Conservation (phyloP, 2,797 vertebrate species). For the Cirrhinus molitorella region DNA sequence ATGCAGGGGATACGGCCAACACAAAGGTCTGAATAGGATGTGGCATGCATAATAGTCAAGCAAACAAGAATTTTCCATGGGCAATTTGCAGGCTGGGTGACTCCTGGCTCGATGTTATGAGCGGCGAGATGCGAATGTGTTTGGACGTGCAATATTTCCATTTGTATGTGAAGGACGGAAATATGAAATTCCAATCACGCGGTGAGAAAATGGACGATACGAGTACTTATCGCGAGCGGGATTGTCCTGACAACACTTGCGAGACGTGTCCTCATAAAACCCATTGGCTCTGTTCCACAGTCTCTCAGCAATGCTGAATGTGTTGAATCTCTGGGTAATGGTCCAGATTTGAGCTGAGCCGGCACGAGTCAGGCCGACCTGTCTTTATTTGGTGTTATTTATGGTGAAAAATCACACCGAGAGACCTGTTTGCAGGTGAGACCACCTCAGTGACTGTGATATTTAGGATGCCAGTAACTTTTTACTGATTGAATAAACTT, state of each 20-base stretch:
- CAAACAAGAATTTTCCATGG: conserved; percentile 82
- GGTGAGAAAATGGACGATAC: conserved; percentile 75
- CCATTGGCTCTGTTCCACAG: conserved; percentile 33
- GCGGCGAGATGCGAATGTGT: conserved; percentile 77
- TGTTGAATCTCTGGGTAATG: conserved; percentile 36
- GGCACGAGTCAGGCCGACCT: not conserved
- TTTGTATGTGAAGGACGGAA: conserved; percentile 69
- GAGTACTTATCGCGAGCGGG: conserved; percentile 42
- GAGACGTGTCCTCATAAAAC: conserved; percentile 48
- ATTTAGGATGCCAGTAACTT: conserved; percentile 1
- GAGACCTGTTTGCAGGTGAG: not conserved
- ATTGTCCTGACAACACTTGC: conserved; percentile 51
- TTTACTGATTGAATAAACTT: not conserved
- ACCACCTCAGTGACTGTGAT: not conserved
- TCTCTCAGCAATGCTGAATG: conserved; percentile 36
- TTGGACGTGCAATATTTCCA: conserved; percentile 75
- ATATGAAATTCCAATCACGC: conserved; percentile 75
- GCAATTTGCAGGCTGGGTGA: conserved; percentile 83
- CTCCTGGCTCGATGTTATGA: conserved; percentile 77
- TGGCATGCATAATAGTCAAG: conserved; percentile 84
- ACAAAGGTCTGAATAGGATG: conserved; percentile 82
- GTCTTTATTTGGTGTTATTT: conserved; percentile 10
- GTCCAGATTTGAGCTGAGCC: conserved; percentile 18
- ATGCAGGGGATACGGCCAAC: conserved; percentile 80
- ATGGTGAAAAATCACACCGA: conserved; percentile 16